Evolutionary conservation across 1,140 invertebrate species (phyloP).

Genomic region (Druon quercuslanigerum): DNA sequence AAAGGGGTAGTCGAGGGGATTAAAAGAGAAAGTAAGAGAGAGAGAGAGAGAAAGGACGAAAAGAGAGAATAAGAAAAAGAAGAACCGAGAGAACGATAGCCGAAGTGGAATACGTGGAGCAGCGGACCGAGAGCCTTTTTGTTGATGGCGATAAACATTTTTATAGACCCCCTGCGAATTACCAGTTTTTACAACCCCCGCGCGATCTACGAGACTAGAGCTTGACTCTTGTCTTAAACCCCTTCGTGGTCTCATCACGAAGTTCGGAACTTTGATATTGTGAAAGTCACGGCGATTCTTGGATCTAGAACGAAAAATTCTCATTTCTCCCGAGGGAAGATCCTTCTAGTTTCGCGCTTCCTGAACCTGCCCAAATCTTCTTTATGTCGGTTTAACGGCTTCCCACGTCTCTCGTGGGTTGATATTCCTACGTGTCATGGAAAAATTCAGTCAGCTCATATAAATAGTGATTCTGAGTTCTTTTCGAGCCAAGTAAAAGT

Average conservation of each 20-base stretch:
- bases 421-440: background rate
- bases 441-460: background rate
- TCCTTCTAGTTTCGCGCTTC: background rate
- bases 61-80: constrained; percentile 32
- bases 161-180: constrained; percentile 72
- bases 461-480: background rate
- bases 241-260: constrained; percentile 17
- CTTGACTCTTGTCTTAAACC: background rate
- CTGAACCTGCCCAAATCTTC: background rate
- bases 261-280: background rate
- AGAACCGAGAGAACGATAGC: constrained; percentile 50
- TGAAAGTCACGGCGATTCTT: background rate
- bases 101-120: constrained; percentile 50
- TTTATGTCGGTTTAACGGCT: background rate
- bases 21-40: constrained; percentile 34
- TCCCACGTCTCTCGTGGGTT: background rate
- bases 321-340: background rate
- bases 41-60: constrained; percentile 41
- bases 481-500: no score
- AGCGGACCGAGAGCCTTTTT: constrained; percentile 64
- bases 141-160: constrained; percentile 72
- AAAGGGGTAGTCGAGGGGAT: background rate
- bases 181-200: constrained; percentile 66
- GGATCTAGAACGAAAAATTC: background rate
- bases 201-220: constrained; percentile 30